A percentile compares a stretch with the other conserved stretches of the same genome.
Conservation (phyloP, 2,888 invertebrate genomes). For the Lasioglossum malachurum region DNA sequence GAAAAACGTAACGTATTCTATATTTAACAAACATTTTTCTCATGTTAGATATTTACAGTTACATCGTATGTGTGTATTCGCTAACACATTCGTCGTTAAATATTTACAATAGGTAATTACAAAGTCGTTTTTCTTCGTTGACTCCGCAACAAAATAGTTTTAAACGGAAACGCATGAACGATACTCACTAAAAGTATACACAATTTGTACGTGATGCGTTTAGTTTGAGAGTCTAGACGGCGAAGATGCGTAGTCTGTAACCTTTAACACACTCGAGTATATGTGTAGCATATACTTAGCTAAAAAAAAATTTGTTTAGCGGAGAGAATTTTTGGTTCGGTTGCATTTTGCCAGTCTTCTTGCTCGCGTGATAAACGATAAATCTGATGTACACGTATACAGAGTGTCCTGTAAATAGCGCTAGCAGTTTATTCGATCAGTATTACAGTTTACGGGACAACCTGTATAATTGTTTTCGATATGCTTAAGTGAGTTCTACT, state of each 20-base stretch:
- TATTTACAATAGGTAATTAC: slow-evolving; percentile 82
- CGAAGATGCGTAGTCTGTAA: slow-evolving; percentile 9
- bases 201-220: slow-evolving; percentile 2
- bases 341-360: slow-evolving; percentile 29
- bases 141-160: background rate
- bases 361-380: background rate
- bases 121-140: slow-evolving; percentile 57
- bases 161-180: background rate
- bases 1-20: slow-evolving; percentile 81
- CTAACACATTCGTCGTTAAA: slow-evolving; percentile 68
- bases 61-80: slow-evolving; percentile 69
- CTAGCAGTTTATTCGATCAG: background rate
- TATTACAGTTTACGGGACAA: background rate
- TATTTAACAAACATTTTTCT: slow-evolving; percentile 81
- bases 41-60: slow-evolving; percentile 75
- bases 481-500: background rate
- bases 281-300: slow-evolving; percentile 1
- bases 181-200: slow-evolving; percentile 1
- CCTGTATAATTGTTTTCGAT: background rate
- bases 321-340: slow-evolving; percentile 13
- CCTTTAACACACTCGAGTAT: slow-evolving; percentile 3
- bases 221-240: slow-evolving; percentile 1
- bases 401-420: slow-evolving; percentile 2
- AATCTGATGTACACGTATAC: background rate
- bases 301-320: slow-evolving; percentile 3